Conservation (phyloP, 2,797 vertebrate genomes). For the Galagoides demidoff region DNA sequence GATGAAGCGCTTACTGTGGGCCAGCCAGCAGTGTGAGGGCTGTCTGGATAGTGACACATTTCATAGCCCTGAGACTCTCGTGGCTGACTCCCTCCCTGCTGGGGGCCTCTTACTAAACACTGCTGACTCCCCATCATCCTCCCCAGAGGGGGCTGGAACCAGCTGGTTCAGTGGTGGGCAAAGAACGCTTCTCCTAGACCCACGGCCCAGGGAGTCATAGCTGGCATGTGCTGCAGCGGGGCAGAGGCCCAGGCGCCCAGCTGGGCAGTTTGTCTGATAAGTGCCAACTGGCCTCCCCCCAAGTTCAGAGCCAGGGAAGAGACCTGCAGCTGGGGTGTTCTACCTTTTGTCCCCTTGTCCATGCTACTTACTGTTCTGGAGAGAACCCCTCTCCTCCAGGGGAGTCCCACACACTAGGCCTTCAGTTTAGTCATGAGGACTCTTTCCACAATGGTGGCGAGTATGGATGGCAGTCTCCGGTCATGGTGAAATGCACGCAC, state of each 20-base stretch:
- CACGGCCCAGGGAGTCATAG: background rate
- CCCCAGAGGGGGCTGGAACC: background rate
- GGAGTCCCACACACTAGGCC: background rate
- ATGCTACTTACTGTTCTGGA: background rate
- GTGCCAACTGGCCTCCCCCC: background rate
- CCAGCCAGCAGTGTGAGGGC: background rate
- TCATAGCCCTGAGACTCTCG: background rate
- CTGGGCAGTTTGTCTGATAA: background rate
- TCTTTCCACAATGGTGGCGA: background rate
- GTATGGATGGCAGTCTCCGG: background rate
- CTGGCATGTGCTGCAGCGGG: background rate
- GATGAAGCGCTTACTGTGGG: accelerated
- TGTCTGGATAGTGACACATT: background rate
- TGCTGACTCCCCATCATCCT: background rate
- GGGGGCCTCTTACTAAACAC: background rate
- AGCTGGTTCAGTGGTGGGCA: background rate
- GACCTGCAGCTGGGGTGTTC: background rate
- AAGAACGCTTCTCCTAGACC: background rate
- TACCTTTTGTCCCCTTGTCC: background rate
- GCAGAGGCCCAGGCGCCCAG: background rate
- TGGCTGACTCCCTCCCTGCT: background rate
- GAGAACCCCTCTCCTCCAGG: background rate
- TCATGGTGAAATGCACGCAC: accelerated
- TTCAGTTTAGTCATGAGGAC: background rate
- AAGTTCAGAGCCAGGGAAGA: background rate